These are phyloP conservation scores for Spatulosminthurus flaviceps DNA, from an alignment of 2,888 invertebrate species.

Conservation along the genomic window DNA sequence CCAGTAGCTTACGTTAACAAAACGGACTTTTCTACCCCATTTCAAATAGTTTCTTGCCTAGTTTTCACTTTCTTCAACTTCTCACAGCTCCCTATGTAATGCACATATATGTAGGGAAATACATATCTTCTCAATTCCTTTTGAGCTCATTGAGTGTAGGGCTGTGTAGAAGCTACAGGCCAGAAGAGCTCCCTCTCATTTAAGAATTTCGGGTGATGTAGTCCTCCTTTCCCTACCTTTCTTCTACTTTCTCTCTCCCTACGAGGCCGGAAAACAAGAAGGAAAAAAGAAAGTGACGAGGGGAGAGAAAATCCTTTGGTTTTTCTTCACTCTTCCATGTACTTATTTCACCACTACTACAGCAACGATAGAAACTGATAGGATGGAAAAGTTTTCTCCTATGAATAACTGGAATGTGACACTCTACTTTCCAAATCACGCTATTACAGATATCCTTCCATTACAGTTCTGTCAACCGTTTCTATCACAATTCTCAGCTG, in stretches of 20 bases:
- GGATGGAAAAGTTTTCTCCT: neutral
- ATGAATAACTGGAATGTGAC: neutral
- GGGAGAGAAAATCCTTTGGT: neutral
- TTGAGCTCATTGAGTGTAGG: too few relatives aligned
- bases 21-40: neutral
- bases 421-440: constrained; percentile 5
- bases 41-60: neutral
- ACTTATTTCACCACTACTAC: neutral
- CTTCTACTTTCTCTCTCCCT: neutral
- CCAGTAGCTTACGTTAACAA: neutral
- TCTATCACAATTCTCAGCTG: neutral
- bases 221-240: too few relatives aligned
- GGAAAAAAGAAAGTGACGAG: neutral
- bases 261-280: neutral
- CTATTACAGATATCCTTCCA: neutral
- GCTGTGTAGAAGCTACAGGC: too few relatives aligned
- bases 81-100: too few relatives aligned
- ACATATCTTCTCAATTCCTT: too few relatives aligned
- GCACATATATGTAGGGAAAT: too few relatives aligned
- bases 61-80: neutral
- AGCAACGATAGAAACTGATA: neutral
- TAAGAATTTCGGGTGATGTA: too few relatives aligned
- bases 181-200: too few relatives aligned
- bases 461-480: neutral
- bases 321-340: constrained; percentile 3